Percentiles rank a stretch among this genome's conserved stretches.
Conservation (phyloP, 2,888 invertebrate genomes). For the Tridacna gigas region DNA sequence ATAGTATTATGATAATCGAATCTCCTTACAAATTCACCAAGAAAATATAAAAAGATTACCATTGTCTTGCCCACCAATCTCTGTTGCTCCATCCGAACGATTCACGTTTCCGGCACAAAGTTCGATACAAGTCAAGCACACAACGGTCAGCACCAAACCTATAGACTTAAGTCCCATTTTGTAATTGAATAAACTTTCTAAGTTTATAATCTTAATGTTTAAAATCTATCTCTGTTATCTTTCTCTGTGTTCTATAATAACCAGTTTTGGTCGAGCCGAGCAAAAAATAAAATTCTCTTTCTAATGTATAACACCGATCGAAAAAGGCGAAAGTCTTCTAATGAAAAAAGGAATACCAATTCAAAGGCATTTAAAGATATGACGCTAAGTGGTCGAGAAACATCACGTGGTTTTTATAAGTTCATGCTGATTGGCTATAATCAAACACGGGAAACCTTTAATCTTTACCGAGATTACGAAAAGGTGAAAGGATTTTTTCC, state of each 20-base stretch:
- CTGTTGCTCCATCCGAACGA: neutral
- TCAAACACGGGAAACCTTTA: neutral
- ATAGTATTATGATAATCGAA: too few relatives aligned
- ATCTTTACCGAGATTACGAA: too few relatives aligned
- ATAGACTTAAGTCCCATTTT: constrained; percentile 22
- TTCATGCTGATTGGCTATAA: neutral
- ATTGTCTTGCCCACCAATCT: neutral
- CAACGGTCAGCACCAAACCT: neutral
- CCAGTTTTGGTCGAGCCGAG: too few relatives aligned
- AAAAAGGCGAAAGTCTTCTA: neutral
- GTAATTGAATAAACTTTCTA: neutral
- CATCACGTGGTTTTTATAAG: neutral
- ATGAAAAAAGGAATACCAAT: neutral
- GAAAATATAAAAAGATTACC: neutral
- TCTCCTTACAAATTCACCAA: neutral
- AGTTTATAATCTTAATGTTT: too few relatives aligned
- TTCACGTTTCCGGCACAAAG: neutral
- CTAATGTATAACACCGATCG: neutral
- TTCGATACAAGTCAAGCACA: neutral
- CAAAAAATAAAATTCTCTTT: too few relatives aligned
- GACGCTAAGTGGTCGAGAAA: neutral
- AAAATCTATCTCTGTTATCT: too few relatives aligned
- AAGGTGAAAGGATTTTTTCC: too few relatives aligned
- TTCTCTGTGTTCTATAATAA: too few relatives aligned
- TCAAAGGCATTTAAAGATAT: constrained; percentile 18